Conservation (phyloP, 2,113 vertebrate species). For the Solenodon paradoxus region DNA sequence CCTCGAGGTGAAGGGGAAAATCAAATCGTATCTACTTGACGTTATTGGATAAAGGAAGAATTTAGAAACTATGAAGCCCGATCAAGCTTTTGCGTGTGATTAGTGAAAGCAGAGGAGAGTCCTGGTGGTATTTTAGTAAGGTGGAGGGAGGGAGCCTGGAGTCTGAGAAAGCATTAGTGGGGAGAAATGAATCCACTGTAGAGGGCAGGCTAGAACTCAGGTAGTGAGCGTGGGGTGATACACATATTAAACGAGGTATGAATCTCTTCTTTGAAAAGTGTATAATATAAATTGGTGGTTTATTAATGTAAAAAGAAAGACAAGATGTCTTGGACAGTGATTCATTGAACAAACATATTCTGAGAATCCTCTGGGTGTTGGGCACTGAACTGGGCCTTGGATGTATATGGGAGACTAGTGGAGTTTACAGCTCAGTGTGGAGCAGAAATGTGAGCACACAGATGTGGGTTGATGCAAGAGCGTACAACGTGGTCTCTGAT, state of each 20-base stretch:
- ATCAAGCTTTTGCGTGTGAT: background rate
- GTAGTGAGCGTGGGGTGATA: too few species aligned
- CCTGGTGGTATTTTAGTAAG: background rate
- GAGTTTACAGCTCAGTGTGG: background rate
- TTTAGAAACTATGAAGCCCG: background rate
- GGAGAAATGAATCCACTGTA: too few species aligned
- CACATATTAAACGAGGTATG: too few species aligned
- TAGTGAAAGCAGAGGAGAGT: background rate
- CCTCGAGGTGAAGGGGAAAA: background rate
- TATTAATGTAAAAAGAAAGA: too few species aligned
- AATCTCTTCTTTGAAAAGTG: too few species aligned
- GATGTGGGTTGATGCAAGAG: background rate
- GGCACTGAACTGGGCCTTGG: background rate
- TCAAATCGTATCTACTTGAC: background rate
- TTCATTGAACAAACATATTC: background rate
- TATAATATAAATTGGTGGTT: too few species aligned
- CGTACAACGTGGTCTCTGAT: background rate
- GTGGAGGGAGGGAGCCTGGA: background rate
- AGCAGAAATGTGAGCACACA: background rate
- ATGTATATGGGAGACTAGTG: background rate
- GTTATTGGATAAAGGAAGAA: background rate
- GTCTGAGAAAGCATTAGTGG: background rate
- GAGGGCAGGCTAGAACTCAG: background rate
- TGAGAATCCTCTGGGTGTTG: background rate
- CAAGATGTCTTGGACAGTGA: background rate